Conservation (phyloP, 2,113 vertebrate genomes). For the Capra hircus region DNA sequence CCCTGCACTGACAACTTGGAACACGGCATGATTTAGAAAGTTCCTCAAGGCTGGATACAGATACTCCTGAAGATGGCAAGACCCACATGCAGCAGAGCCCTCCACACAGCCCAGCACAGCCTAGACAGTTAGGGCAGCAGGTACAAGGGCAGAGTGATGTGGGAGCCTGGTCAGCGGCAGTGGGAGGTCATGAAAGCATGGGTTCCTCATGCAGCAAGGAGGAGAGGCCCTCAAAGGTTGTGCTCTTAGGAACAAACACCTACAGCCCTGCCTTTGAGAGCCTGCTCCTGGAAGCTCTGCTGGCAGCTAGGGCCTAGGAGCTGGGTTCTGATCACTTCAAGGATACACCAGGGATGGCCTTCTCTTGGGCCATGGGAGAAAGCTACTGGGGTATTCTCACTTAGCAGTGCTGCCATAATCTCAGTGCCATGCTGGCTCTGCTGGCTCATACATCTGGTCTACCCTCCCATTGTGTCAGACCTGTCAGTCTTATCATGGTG, state of each 20-base stretch:
- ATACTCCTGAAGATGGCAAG: not conserved
- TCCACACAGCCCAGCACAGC: not conserved
- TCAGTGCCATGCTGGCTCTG: not conserved
- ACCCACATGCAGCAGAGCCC: not conserved
- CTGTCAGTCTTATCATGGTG: rapidly evolving
- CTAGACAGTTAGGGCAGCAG: not conserved
- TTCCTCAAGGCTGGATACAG: not conserved
- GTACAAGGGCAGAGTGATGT: not conserved
- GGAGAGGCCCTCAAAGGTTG: not conserved
- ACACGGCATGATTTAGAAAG: not conserved
- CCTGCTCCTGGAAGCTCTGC: not conserved
- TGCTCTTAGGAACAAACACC: not conserved
- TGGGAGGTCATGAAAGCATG: not conserved
- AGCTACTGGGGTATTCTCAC: too few species aligned
- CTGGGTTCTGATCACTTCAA: not conserved
- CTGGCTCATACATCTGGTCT: not conserved
- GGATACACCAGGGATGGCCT: rapidly evolving
- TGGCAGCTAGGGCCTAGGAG: not conserved
- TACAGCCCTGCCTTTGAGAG: not conserved
- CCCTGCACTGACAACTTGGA: not conserved
- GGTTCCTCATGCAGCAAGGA: not conserved
- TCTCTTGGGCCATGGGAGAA: not conserved
- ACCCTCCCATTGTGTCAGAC: not conserved
- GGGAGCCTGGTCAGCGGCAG: not conserved
- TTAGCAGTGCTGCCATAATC: not conserved